Conservation (phyloP, 1,140 invertebrate species). For the Yoshiicerus persimilis region DNA sequence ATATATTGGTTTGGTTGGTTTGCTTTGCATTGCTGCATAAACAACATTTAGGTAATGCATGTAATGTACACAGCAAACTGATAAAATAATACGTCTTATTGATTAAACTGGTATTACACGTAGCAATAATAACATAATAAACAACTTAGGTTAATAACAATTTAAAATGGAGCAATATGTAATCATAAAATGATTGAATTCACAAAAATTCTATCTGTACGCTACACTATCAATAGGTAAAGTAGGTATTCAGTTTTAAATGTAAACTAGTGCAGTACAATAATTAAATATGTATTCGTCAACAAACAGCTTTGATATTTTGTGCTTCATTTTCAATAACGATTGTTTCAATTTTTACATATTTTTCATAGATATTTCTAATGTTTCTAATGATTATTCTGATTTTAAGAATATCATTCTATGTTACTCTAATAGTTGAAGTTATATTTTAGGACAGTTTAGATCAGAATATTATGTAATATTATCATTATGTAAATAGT, state of each 20-base stretch:
- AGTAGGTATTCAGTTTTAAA: too few species aligned
- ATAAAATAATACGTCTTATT: background rate
- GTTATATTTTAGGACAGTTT: background rate
- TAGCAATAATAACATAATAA: background rate
- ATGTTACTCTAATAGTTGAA: background rate
- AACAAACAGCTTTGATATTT: background rate
- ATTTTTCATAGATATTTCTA: background rate
- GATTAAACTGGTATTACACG: background rate
- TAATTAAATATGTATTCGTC: background rate
- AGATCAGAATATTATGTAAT: background rate
- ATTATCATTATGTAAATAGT: background rate
- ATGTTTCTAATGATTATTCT: background rate
- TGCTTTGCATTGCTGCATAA: background rate
- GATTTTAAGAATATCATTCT: background rate
- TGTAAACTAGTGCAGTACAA: background rate
- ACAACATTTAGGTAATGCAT: background rate
- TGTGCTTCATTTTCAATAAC: background rate
- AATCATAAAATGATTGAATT: background rate
- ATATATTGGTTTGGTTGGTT: background rate
- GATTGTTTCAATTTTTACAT: background rate
- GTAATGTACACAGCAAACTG: background rate
- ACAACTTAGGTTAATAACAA: background rate
- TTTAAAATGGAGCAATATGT: background rate
- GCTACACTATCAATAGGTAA: too few species aligned
- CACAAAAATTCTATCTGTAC: background rate